Conservation (phyloP, 2,797 vertebrate genomes). For the Rhabdophis nuchalis region DNA sequence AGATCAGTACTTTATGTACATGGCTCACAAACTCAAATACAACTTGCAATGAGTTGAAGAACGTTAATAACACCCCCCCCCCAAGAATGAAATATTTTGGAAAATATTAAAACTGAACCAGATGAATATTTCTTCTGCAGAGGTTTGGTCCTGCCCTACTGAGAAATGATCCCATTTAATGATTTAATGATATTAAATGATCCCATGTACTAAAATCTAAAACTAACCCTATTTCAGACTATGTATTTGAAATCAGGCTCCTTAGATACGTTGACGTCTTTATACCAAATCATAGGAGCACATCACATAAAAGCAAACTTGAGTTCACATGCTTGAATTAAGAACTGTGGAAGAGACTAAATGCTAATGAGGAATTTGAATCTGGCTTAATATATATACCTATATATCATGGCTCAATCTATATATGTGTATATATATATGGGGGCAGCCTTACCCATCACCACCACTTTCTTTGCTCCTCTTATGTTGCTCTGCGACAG, state of each 20-base stretch:
- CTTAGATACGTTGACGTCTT: neutral
- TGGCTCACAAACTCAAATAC: neutral
- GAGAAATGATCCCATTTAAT: neutral
- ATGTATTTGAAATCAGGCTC: neutral
- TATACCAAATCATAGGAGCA: too few species aligned
- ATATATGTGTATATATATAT: neutral
- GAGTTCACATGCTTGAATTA: neutral
- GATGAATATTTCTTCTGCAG: neutral
- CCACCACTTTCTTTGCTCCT: neutral
- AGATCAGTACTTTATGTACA: neutral
- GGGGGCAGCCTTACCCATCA: neutral
- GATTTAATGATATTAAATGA: too few species aligned
- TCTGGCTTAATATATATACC: neutral
- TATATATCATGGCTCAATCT: too few species aligned
- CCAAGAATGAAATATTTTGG: too few species aligned
- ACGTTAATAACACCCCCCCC: too few species aligned
- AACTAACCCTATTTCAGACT: neutral
- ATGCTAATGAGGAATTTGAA: neutral
- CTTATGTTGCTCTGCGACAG: neutral
- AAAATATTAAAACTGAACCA: too few species aligned
- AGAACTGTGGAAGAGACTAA: neutral
- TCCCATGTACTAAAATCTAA: neutral
- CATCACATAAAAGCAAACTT: neutral
- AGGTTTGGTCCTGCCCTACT: neutral
- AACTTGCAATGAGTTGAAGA: neutral